Conservation (phyloP, 2,797 vertebrate species). For the Lepilemur ruficaudatus region DNA sequence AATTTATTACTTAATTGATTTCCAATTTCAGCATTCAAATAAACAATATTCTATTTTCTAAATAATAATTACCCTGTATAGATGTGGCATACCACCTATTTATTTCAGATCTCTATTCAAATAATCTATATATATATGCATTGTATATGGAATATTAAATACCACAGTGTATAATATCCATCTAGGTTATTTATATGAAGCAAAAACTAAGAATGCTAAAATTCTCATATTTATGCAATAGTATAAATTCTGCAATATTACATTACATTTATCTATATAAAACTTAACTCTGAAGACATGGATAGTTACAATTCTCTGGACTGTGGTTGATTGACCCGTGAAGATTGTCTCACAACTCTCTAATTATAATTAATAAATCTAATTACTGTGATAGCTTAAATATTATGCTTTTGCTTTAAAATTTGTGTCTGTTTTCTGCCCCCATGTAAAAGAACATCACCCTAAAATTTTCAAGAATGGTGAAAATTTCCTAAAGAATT, state of each 20-base stretch:
- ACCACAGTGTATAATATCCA: neutral
- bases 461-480: neutral
- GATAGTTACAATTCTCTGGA: constrained; percentile 18
- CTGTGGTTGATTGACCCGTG: constrained; percentile 25
- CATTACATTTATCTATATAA: constrained; percentile 38
- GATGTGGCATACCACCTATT: neutral
- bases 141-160: neutral
- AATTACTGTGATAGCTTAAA: constrained; percentile 57
- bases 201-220: neutral
- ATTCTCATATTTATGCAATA: constrained; percentile 17
- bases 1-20: constrained; percentile 50
- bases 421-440: constrained; percentile 3
- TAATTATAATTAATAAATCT: constrained; percentile 67
- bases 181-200: neutral
- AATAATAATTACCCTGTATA: constrained; percentile 21
- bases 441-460: constrained; percentile 6
- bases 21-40: constrained; percentile 33
- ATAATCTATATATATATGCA: neutral
- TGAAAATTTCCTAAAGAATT: constrained; percentile 7
- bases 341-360: constrained; percentile 49
- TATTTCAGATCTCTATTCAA: constrained; percentile 48
- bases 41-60: constrained; percentile 22
- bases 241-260: neutral
- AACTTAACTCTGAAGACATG: constrained; percentile 16
- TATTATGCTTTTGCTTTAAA: constrained; percentile 50